Evolutionary conservation across 2,113 vertebrate genomes (phyloP).

Genomic region (Megaleporinus macrocephalus): DNA sequence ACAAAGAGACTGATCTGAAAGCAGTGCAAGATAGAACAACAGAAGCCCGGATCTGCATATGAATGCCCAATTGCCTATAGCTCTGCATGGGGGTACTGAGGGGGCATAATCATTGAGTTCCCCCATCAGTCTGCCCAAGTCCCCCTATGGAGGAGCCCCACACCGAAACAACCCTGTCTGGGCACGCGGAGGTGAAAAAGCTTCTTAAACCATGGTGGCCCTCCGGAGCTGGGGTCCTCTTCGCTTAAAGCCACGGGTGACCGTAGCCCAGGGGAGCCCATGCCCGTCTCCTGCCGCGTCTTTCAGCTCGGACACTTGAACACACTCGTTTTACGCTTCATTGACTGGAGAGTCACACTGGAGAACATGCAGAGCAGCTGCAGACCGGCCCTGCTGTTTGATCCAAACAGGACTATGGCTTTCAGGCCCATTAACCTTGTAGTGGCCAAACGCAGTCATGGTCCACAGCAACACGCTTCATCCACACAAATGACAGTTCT

Average conservation of each 20-base stretch:
- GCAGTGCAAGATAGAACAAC: slow-evolving; percentile 37
- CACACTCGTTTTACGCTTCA: slow-evolving; percentile 37
- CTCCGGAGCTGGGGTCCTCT: slow-evolving; percentile 33
- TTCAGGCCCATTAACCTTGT: slow-evolving; percentile 36
- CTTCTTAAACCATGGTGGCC: slow-evolving; percentile 40
- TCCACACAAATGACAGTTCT: slow-evolving; percentile 13
- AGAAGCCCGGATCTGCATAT: slow-evolving; percentile 43
- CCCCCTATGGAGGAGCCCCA: slow-evolving; percentile 40
- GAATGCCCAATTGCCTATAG: slow-evolving; percentile 44
- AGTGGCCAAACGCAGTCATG: slow-evolving; percentile 18
- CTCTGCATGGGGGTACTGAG: slow-evolving; percentile 25
- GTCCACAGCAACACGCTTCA: slow-evolving; percentile 23
- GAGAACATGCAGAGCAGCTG: slow-evolving; percentile 31
- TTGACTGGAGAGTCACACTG: slow-evolving; percentile 11
- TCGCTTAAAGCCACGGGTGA: slow-evolving; percentile 41
- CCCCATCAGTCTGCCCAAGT: slow-evolving; percentile 39
- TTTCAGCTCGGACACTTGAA: slow-evolving; percentile 41
- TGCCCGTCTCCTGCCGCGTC: slow-evolving; percentile 2
- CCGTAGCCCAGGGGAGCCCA: slow-evolving; percentile 41
- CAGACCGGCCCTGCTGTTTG: slow-evolving; percentile 28
- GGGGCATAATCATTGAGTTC: slow-evolving; percentile 28
- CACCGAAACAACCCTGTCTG: slow-evolving; percentile 49
- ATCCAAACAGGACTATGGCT: not conserved
- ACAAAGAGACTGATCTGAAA: slow-evolving; percentile 46
- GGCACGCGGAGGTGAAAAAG: slow-evolving; percentile 46